Base-by-base conservation (phyloP, 2,797 vertebrate species). In the Gadopsis bispinosus region DNA sequence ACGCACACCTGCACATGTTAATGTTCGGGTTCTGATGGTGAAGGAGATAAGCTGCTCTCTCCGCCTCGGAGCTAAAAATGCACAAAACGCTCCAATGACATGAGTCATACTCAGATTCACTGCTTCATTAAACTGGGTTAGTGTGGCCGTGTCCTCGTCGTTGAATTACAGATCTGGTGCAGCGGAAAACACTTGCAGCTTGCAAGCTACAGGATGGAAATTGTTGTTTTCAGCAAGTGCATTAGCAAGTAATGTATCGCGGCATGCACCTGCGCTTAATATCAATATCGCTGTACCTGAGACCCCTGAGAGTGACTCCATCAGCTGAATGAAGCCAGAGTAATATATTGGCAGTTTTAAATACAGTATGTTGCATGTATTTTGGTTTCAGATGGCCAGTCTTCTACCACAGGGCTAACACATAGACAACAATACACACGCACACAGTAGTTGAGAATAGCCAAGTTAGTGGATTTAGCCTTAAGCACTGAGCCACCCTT, bases 161-260 rank as follows among this genome's bases (percentile, higher is more conserved):
- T 69, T 92, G 81, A 90, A 91, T 91, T 89, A 91, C 90, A 85
- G 29, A 93, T 92, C 72, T 51, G 81, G 37, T 80, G 81, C 71
- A 84, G 79, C 33, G 13, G 65, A 73, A 69, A 89, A 86, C 64
- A 51, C 51, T 70, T 35, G 64, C 75, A 73, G 60, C 66, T 78
- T 67, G 51, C 55, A 75, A 65, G 84, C 64, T 66, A 75, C 75
- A 63, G 72, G 65, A 85, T 56, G 51, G 41, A 60, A 76, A 80
- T 12, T 64, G 50, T 75, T 89, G 58, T 87, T 90, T 82, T 69
- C 55, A 61, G 70, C 47, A 79, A 75, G 67, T 78, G 77, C 75
- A 80, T 88, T 75, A 63, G 74, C 60, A 43, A 37, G 59, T 70
- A 51, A 81, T 68, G 61, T 33, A 26, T 69, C 62, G 48, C 43